Base-by-base conservation (phyloP, 2,888 invertebrate genomes). In the Drosophila merina region DNA sequence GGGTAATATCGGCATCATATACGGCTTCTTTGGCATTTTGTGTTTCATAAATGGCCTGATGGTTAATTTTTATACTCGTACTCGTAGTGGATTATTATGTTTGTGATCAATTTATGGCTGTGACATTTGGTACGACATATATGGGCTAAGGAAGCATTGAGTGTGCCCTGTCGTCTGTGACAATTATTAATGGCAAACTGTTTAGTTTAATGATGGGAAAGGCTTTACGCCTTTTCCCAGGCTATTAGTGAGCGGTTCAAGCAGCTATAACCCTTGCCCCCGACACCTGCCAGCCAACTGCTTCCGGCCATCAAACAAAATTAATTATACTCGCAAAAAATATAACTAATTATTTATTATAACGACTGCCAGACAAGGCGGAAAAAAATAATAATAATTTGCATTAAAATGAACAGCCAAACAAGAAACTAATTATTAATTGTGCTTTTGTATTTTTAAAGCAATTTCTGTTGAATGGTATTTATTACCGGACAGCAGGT, bases 171-270 rank as follows among this genome's bases (percentile, higher is more conserved):
- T 64, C 60, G 56, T 59, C 62, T 59, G 60, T 56, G 82, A 80
- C 86, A 80, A 84, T 78, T 81, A 86, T 80, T 86, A 83, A 83
- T 83, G 81, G 68, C 71, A 76, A 50, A 76, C 84, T 62, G 67
- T 86, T 84, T 84, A 76, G 86, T 84, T 84, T 84, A 86, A 83
- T 86, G 81, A 86, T 76, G 84, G 68, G 74, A 80, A 86, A 84
- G 73, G 81, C 52, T 54, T 26, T 42, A 57, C 50, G 58, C 52
- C 60, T 56, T 55, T 58, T 52, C 44, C n/a, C 36, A 42, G 57
- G 45, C 7, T 57, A 75, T 64, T 52, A 44, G 56, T 33, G 12
- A 47, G 62, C 30, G 63, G 20, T 36, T 68, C 67, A 62, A 60
- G 71, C 57, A 45, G 50, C 33, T 33, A 60, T 30, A 38, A 47